Evolutionary conservation across 2,797 vertebrate species (phyloP), one percentile per base, ranked within the genome.

Genomic region (Mus caroli): DNA sequence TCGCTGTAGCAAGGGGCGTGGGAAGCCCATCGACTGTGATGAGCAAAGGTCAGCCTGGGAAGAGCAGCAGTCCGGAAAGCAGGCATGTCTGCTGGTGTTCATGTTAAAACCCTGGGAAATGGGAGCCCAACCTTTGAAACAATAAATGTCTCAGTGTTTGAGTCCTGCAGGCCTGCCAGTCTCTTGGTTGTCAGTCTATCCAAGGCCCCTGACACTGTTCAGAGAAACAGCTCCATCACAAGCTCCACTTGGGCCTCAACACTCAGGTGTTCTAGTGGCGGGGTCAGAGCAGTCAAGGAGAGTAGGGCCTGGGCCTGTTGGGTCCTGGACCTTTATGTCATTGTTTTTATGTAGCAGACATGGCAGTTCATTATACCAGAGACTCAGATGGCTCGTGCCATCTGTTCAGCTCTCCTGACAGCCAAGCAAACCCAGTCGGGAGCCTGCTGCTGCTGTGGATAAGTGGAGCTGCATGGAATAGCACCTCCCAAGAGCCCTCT

Each of bases 111-210:
- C 67, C 28, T 43, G 92, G 15, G 73, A 34, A 76, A 37, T 75
- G 54, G 85, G 26, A 62, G 71, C 22, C 14, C 85, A 13, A 64
- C 97, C 26, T 87, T 60, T 60, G 54, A 88, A 71, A 92, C 67
- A 97, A 98, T 97, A 98, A 98, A 95, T 8, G 52, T 54, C 94
- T 94, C 58, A 3, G 84, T 31, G 26, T 73, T 15, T n/a, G 67
- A 69, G 24, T 46, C 71, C 77, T 46, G 12, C 67, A 34, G 84
- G 54, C 83, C 75, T 67, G 19, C 34, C 76, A 50, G 40, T 93
- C 83, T 3, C 11, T 94, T 78, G 13, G 2, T 92, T 26, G 1
- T 84, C 46, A 3, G 0, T 40, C 86, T 0, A 0, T 88, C 1
- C 50, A 67, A 80, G 80, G 26, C 15, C 34, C 28, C 43, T 56